These are phyloP conservation scores for Sterna hirundo DNA, from an alignment of 2,113 vertebrate species.

Conservation along the genomic window DNA sequence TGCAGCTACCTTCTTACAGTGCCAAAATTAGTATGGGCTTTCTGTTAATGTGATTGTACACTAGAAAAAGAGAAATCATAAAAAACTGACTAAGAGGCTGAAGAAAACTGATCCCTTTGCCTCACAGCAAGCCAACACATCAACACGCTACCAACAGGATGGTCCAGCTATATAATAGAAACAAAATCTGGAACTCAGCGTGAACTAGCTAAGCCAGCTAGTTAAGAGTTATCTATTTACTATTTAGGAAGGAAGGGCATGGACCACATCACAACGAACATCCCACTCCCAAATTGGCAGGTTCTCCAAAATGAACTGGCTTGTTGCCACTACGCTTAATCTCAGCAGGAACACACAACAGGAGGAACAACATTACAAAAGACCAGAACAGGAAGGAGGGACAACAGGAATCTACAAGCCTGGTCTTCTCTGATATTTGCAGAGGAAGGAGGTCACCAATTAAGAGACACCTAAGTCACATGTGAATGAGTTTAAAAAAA, in stretches of 20 bases:
- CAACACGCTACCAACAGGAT: constrained; percentile 17
- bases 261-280: constrained; percentile 10
- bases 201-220: constrained; percentile 17
- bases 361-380: neutral
- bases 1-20: constrained; percentile 8
- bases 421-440: neutral
- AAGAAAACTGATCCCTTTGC: constrained; percentile 17
- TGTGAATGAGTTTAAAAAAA: neutral
- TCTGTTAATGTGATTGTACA: constrained; percentile 6
- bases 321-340: neutral
- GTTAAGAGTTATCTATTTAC: constrained; percentile 33
- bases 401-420: neutral
- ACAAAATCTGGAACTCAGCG: neutral
- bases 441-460: neutral
- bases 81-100: constrained; percentile 19
- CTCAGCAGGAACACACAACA: neutral
- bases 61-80: constrained; percentile 20
- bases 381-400: neutral
- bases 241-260: constrained; percentile 21
- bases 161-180: neutral
- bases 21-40: constrained; percentile 44
- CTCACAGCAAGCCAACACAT: constrained; percentile 14
- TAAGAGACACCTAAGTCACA: neutral
- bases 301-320: constrained; percentile 16
- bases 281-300: neutral